These are phyloP conservation scores for Cosmia pyralina DNA, from an alignment of 2,888 invertebrate species.

Conservation along the genomic window DNA sequence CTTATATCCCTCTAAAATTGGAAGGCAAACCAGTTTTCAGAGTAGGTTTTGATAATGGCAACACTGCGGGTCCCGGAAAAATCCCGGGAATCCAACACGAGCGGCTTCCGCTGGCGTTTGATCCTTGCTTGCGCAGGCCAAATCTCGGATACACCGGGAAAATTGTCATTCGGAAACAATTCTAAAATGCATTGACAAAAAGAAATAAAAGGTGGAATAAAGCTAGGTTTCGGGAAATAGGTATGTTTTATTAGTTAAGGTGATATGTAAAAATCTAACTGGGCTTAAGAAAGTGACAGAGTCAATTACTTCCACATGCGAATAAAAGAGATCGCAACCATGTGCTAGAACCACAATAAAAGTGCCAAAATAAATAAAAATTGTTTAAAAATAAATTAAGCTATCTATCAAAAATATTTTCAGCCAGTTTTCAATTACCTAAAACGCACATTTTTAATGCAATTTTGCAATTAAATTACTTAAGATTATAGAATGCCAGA, in stretches of 20 bases:
- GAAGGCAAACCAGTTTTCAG: conserved; percentile 61
- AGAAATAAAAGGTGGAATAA: conserved; percentile 14
- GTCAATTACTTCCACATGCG: no score
- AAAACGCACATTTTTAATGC: no score
- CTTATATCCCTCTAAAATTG: conserved; percentile 64
- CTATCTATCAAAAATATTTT: no score
- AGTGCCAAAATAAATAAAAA: no score
- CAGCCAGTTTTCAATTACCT: no score
- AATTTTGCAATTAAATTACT: no score
- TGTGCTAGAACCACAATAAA: no score
- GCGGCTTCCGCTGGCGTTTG: conserved; percentile 68
- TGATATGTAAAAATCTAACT: no score
- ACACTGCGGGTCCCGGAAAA: conserved; percentile 59
- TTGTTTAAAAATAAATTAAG: no score
- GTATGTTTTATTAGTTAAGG: not conserved
- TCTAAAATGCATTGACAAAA: conserved; percentile 54
- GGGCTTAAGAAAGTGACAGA: no score
- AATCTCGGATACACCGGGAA: conserved; percentile 65
- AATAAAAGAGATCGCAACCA: no score
- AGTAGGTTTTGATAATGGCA: conserved; percentile 69
- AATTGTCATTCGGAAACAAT: conserved; percentile 64
- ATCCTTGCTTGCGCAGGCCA: conserved; percentile 68
- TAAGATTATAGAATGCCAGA: no score
- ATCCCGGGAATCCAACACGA: conserved; percentile 68
- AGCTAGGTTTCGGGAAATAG: not conserved